A percentile compares a stretch with the other conserved stretches of the same genome.
These are phyloP conservation scores for Tachysurus vachellii DNA, from an alignment of 2,113 vertebrate species.

Conservation along the genomic window DNA sequence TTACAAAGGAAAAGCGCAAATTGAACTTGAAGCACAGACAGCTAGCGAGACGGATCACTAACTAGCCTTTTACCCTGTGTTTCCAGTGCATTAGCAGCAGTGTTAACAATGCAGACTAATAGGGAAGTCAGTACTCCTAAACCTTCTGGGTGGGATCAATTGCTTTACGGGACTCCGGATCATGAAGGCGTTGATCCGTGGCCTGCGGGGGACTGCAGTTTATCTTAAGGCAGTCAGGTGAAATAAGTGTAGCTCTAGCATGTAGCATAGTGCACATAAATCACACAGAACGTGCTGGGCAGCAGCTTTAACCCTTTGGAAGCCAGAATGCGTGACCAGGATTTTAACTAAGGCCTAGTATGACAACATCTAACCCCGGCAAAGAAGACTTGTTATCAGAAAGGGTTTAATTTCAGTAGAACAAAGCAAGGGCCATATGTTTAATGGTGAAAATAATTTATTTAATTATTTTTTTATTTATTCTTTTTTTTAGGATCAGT, in stretches of 20 bases:
- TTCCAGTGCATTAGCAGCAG: conserved; percentile 24
- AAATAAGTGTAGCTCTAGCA: conserved; percentile 21
- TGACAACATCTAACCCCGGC: not conserved
- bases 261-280: conserved; percentile 30
- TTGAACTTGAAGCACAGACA: conserved; percentile 31
- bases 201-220: conserved; percentile 22
- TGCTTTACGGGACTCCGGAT: not conserved
- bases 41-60: conserved; percentile 22
- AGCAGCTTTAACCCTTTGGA: conserved; percentile 13
- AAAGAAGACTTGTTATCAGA: not conserved
- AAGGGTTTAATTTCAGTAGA: not conserved
- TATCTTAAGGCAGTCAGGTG: conserved; percentile 36
- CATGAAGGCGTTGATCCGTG: not conserved
- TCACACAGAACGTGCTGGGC: conserved; percentile 17
- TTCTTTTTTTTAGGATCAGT: not conserved
- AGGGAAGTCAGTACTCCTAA: conserved; percentile 2
- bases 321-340: not conserved
- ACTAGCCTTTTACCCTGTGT: conserved; percentile 19
- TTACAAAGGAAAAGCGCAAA: conserved; percentile 7
- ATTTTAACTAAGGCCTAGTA: not conserved
- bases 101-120: conserved; percentile 7
- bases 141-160: conserved; percentile 16
- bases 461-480: not conserved
- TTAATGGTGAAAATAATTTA: not conserved
- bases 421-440: not conserved